A percentile compares a stretch with the other conserved stretches of the same genome.
These are phyloP conservation scores for Reticulitermes speratus DNA, from an alignment of 1,140 invertebrate genomes.

Conservation along the genomic window DNA sequence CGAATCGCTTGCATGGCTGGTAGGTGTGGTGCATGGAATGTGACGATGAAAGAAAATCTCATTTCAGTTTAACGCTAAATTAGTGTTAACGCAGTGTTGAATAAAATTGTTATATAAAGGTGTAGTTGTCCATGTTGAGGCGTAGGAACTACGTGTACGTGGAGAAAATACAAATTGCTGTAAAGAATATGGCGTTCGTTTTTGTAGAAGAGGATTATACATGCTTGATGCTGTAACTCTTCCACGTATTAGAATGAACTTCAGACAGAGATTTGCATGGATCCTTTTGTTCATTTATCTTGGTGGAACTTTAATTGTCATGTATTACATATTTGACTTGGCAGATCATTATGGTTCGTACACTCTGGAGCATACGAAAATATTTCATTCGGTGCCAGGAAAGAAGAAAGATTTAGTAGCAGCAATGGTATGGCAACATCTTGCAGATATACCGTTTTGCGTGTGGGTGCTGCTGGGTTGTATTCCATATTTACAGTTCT, in stretches of 20 bases:
- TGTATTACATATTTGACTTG: conserved; percentile 32
- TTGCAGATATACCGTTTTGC: conserved; percentile 30
- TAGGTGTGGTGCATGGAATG: too few relatives aligned
- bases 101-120: too few relatives aligned
- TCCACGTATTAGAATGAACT: conserved; percentile 32
- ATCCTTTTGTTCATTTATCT: conserved; percentile 25
- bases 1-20: background rate
- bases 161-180: too few relatives aligned
- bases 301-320: conserved; percentile 24
- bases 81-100: too few relatives aligned
- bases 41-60: too few relatives aligned
- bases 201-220: background rate
- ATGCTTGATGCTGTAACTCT: background rate
- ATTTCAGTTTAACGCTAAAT: too few relatives aligned
- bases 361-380: conserved; percentile 28
- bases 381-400: conserved; percentile 25
- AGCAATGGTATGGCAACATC: conserved; percentile 29
- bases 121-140: too few relatives aligned
- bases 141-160: too few relatives aligned
- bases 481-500: conserved; percentile 31
- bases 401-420: conserved; percentile 21
- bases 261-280: conserved; percentile 32
- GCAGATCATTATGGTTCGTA: conserved; percentile 29
- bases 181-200: background rate
- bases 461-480: conserved; percentile 27